Conservation (phyloP, 2,113 vertebrate species). For the Sciurus niger region DNA sequence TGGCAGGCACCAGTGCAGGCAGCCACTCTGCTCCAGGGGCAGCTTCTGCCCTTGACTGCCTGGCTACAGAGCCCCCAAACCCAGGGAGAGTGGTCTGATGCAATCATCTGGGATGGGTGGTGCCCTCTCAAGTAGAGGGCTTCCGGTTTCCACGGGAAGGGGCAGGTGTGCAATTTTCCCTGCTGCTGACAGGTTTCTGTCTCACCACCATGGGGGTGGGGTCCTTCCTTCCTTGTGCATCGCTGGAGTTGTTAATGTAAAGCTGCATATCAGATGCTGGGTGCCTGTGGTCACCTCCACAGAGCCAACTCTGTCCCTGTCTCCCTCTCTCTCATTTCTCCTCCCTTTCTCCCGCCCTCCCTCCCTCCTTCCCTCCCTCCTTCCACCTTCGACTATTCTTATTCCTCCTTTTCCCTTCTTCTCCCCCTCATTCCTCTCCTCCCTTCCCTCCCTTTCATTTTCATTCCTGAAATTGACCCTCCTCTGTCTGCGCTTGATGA, state of each 20-base stretch:
- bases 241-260: not conserved
- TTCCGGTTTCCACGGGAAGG: not conserved
- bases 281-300: rapidly evolving
- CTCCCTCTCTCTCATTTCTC: too few relatives aligned
- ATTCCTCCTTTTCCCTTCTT: rapidly evolving
- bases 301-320: rapidly evolving
- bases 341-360: rapidly evolving
- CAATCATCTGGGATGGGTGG: not conserved
- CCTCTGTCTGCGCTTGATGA: rapidly evolving
- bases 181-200: too few relatives aligned
- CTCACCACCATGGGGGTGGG: too few relatives aligned
- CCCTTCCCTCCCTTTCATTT: too few relatives aligned
- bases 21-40: too few relatives aligned
- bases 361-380: rapidly evolving
- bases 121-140: not conserved
- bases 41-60: too few relatives aligned
- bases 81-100: too few relatives aligned
- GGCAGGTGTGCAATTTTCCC: not conserved
- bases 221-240: too few relatives aligned
- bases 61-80: too few relatives aligned
- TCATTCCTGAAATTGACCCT: rapidly evolving
- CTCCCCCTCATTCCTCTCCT: rapidly evolving
- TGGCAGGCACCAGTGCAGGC: too few relatives aligned
- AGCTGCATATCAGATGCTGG: rapidly evolving
- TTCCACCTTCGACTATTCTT: too few relatives aligned